These are phyloP conservation scores for Python bivittatus DNA, from an alignment of 2,113 vertebrate species.

Conservation along the genomic window DNA sequence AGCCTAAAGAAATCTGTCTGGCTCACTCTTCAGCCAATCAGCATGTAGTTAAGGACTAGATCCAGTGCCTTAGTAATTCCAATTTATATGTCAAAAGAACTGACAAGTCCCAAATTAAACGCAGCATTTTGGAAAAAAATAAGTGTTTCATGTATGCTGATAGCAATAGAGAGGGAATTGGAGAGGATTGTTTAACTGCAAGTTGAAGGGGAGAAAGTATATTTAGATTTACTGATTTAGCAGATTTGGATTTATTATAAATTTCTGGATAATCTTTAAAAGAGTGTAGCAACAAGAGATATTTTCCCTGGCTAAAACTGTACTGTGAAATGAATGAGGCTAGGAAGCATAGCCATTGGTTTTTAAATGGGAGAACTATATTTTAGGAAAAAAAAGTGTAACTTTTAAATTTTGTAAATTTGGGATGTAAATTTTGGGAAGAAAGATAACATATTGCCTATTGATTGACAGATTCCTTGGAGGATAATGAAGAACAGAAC, in stretches of 20 bases:
- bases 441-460: not conserved
- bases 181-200: not conserved
- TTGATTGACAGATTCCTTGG: not conserved
- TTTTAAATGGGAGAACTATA: not conserved
- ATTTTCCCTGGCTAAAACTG: not conserved
- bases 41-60: not conserved
- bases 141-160: not conserved
- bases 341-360: not conserved
- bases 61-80: not conserved
- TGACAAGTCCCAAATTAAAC: not conserved
- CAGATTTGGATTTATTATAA: not conserved
- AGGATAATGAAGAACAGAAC: not conserved
- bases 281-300: not conserved
- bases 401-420: too few relatives aligned
- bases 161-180: not conserved
- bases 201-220: not conserved
- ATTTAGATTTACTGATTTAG: not conserved
- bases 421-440: not conserved
- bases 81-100: not conserved
- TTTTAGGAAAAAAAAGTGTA: not conserved
- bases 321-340: not conserved
- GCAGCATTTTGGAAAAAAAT: not conserved
- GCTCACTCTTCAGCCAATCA: not conserved
- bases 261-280: not conserved
- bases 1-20: not conserved